Evolutionary conservation across 2,797 vertebrate genomes (phyloP).

Genomic region (Rhynchonycteris naso): DNA sequence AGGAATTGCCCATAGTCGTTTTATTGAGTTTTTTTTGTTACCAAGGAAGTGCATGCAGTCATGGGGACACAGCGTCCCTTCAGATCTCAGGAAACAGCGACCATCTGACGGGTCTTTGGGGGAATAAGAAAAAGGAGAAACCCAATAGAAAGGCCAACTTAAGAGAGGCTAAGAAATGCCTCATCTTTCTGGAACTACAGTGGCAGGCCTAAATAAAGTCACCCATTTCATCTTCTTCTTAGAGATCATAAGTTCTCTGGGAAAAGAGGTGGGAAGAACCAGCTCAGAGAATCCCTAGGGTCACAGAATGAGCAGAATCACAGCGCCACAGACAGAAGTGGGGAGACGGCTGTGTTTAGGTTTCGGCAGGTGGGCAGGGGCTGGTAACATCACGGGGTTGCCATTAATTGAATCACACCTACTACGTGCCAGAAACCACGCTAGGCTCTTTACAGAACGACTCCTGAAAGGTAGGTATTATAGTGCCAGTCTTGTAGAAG

Average conservation of each 20-base stretch:
- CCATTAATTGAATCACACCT: neutral
- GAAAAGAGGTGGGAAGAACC: neutral
- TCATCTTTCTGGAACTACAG: neutral
- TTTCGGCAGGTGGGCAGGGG: neutral
- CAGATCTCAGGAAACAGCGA: slow-evolving; percentile 15
- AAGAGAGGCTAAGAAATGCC: neutral
- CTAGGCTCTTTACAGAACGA: neutral
- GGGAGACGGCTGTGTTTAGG: slow-evolving; percentile 10
- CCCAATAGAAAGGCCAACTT: neutral
- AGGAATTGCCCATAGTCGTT: neutral
- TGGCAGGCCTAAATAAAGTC: neutral
- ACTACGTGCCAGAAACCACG: neutral
- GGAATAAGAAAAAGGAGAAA: neutral
- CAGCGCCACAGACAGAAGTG: neutral
- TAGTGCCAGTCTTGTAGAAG: neutral
- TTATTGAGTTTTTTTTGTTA: slow-evolving; percentile 71
- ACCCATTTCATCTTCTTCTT: slow-evolving; percentile 4
- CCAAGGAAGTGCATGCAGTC: slow-evolving; percentile 6
- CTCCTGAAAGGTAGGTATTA: neutral
- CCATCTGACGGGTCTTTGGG: neutral
- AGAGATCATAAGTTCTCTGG: neutral
- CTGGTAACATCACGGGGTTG: neutral
- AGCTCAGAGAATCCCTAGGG: neutral
- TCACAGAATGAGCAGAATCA: slow-evolving; percentile 24
- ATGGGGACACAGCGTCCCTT: neutral